Percentiles rank a stretch among this genome's conserved stretches.
These are phyloP conservation scores for Auanema sp. DNA, from an alignment of 2,888 invertebrate species.

Conservation along the genomic window DNA sequence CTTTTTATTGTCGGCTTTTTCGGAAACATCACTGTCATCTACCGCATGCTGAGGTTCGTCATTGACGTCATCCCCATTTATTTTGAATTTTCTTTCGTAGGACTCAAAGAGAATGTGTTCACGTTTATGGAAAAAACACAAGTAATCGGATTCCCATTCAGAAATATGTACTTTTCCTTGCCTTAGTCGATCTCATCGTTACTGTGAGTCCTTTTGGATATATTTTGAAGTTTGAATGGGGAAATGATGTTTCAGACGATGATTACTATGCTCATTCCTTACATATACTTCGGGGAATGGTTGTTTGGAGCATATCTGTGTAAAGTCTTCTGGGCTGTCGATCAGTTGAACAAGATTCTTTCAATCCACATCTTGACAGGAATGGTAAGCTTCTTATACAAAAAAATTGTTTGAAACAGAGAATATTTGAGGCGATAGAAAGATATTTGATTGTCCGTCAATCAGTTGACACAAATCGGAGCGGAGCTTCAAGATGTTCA, in stretches of 20 bases:
- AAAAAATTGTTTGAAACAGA: not conserved
- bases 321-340: slow-evolving; percentile 47
- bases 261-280: slow-evolving; percentile 29
- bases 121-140: slow-evolving; percentile 15
- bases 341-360: slow-evolving; percentile 53
- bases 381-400: slow-evolving; percentile 30
- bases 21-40: slow-evolving; percentile 22
- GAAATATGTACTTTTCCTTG: slow-evolving; percentile 20
- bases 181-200: slow-evolving; percentile 21
- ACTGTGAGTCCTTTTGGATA: slow-evolving; percentile 10
- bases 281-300: slow-evolving; percentile 34
- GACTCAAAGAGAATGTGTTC: slow-evolving; percentile 17
- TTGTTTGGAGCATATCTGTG: slow-evolving; percentile 28
- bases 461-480: slow-evolving; percentile 21
- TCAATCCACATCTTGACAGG: slow-evolving; percentile 53
- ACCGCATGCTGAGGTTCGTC: slow-evolving; percentile 19
- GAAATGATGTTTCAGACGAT: slow-evolving; percentile 15
- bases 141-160: slow-evolving; percentile 14
- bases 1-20: slow-evolving; percentile 20
- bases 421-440: slow-evolving; percentile 27
- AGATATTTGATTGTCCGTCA: slow-evolving; percentile 31
- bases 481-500: slow-evolving; percentile 11
- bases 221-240: not conserved
- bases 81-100: slow-evolving; percentile 7
- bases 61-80: not conserved